Evolutionary conservation across 2,888 invertebrate species (phyloP).

Genomic region (Lymantria monacha): DNA sequence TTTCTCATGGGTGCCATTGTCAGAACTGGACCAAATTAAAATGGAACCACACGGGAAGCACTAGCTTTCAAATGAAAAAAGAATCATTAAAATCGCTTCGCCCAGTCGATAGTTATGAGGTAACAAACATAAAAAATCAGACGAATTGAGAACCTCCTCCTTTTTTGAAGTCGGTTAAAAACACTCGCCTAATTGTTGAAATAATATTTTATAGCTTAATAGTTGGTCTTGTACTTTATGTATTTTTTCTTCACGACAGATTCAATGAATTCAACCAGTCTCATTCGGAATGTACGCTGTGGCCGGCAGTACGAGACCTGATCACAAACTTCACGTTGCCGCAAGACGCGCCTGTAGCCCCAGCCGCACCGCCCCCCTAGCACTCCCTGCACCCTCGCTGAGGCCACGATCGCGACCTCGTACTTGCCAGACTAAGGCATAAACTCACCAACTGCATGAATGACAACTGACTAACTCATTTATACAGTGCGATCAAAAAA

Average conservation of each 20-base stretch:
- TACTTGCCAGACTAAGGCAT: constrained; percentile 1
- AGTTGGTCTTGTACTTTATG: too few relatives aligned
- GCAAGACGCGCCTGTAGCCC: constrained; percentile 85
- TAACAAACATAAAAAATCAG: too few relatives aligned
- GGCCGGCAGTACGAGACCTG: constrained; percentile 94
- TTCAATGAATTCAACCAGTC: constrained; percentile 88
- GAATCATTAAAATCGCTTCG: too few relatives aligned
- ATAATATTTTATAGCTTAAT: too few relatives aligned
- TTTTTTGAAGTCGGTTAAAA: too few relatives aligned
- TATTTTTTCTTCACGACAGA: constrained; percentile 39
- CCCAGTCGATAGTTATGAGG: too few relatives aligned
- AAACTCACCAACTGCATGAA: neutral
- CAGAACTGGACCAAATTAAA: too few relatives aligned
- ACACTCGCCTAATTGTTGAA: too few relatives aligned
- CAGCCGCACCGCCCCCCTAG: constrained; percentile 43
- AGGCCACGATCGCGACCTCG: neutral
- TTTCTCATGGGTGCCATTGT: too few relatives aligned
- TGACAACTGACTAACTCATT: neutral
- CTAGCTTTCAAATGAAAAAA: too few relatives aligned
- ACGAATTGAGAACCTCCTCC: too few relatives aligned
- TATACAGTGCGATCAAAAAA: neutral
- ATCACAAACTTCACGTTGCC: constrained; percentile 92
- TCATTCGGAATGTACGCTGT: constrained; percentile 95
- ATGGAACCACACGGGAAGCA: too few relatives aligned
- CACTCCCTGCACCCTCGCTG: constrained; percentile 1